Percentiles rank a stretch among this genome's conserved stretches.
These are phyloP conservation scores for Mesitornis unicolor DNA, from an alignment of 2,113 vertebrate genomes.

Conservation along the genomic window DNA sequence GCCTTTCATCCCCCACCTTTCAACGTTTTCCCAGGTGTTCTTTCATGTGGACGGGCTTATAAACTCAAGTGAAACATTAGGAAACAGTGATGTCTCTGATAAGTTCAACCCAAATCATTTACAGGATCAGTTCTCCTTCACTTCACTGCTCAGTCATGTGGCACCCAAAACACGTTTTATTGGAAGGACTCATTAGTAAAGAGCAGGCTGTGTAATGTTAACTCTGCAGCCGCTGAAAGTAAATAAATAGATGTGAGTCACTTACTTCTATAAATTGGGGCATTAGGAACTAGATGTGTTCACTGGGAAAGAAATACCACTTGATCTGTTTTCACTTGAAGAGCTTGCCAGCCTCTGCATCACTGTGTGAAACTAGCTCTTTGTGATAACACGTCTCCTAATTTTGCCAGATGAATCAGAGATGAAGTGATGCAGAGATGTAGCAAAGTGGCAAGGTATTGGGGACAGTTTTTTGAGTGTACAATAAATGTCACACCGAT, in stretches of 20 bases:
- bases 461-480: background rate
- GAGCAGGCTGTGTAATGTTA: background rate
- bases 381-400: background rate
- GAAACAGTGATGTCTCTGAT: background rate
- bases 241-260: background rate
- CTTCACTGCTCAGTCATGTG: background rate
- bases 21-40: background rate
- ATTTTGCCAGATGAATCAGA: background rate
- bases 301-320: background rate
- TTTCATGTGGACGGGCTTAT: background rate
- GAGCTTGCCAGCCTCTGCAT: background rate
- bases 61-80: background rate
- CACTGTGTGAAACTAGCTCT: background rate
- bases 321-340: background rate
- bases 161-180: background rate
- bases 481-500: background rate
- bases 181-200: background rate
- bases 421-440: background rate
- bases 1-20: background rate
- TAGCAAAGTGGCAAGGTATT: background rate
- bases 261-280: background rate
- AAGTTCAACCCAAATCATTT: background rate
- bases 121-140: background rate
- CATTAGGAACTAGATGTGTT: background rate
- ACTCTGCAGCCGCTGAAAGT: background rate